These are phyloP conservation scores for Oscheius sp. DNA, from an alignment of 1,140 invertebrate species.

Conservation along the genomic window DNA sequence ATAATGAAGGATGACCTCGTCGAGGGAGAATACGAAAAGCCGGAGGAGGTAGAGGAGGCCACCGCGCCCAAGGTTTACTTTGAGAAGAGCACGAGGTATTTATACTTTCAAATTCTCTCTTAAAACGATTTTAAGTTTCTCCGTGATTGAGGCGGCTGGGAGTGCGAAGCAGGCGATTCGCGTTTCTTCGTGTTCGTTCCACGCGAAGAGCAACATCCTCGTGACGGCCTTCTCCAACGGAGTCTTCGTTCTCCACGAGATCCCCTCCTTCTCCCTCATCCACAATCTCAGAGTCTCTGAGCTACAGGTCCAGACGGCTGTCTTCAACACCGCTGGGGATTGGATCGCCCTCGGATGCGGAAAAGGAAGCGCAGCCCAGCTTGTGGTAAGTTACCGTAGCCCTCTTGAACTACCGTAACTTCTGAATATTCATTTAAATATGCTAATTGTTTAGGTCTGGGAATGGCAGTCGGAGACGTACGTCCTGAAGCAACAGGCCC, in stretches of 20 bases:
- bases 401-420: background rate
- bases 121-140: slow-evolving; percentile 1
- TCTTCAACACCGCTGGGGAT: slow-evolving; percentile 81
- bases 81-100: slow-evolving; percentile 26
- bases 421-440: background rate
- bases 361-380: slow-evolving; percentile 74
- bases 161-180: slow-evolving; percentile 9
- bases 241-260: slow-evolving; percentile 82
- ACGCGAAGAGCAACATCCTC: slow-evolving; percentile 28
- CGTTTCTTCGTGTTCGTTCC: slow-evolving; percentile 28
- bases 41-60: slow-evolving; percentile 29
- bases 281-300: slow-evolving; percentile 74
- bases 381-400: slow-evolving; percentile 77
- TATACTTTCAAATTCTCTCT: background rate
- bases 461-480: slow-evolving; percentile 99
- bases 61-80: slow-evolving; percentile 18
- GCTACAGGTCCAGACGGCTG: slow-evolving; percentile 75
- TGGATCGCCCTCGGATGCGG: slow-evolving; percentile 86
- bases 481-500: slow-evolving; percentile 92
- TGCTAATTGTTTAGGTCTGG: slow-evolving; percentile 70
- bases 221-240: slow-evolving; percentile 79
- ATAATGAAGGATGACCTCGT: slow-evolving; percentile 70
- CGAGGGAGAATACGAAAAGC: slow-evolving; percentile 18
- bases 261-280: slow-evolving; percentile 85
- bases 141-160: slow-evolving; percentile 21